A percentile compares a stretch with the other conserved stretches of the same genome.
These are phyloP conservation scores for Ibidorhyncha struthersii DNA, from an alignment of 2,113 vertebrate species.

Conservation along the genomic window DNA sequence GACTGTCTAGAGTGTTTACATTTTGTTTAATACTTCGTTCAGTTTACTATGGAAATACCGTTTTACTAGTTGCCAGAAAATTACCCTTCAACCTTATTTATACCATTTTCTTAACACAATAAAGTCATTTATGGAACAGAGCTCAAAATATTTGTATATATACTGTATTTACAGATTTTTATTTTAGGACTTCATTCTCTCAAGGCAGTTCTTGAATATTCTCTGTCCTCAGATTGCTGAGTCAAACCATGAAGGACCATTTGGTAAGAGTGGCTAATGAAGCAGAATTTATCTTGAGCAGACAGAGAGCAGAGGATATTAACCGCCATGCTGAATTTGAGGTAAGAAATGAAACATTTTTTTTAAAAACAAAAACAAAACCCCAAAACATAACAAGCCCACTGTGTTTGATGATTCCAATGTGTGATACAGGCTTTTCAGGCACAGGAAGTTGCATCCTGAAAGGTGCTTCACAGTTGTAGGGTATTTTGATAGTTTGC, in stretches of 20 bases:
- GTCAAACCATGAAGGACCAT: slow-evolving; percentile 99
- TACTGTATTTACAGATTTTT: not conserved
- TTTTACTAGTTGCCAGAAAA: not conserved
- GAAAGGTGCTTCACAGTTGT: not conserved
- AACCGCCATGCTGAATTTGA: slow-evolving; percentile 98
- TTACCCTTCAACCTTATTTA: not conserved
- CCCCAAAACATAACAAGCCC: not conserved
- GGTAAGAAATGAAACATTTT: slow-evolving; percentile 73
- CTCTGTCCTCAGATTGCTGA: slow-evolving; percentile 84
- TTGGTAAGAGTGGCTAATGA: slow-evolving; percentile 97
- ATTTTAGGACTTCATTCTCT: not conserved
- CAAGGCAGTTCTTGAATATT: not conserved
- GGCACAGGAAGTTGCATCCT: not conserved
- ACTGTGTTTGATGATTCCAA: not conserved
- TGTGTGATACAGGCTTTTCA: not conserved
- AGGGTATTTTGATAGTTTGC: not conserved
- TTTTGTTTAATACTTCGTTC: not conserved
- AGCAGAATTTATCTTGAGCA: slow-evolving; percentile 96
- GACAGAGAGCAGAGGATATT: slow-evolving; percentile 96
- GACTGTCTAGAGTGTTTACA: not conserved
- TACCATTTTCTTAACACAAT: not conserved
- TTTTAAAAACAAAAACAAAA: not conserved
- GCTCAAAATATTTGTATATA: not conserved
- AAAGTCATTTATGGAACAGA: not conserved
- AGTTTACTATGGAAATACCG: not conserved